A percentile compares a stretch with the other conserved stretches of the same genome.
These are phyloP conservation scores for Cetonia aurata DNA, from an alignment of 2,888 invertebrate genomes.

Conservation along the genomic window DNA sequence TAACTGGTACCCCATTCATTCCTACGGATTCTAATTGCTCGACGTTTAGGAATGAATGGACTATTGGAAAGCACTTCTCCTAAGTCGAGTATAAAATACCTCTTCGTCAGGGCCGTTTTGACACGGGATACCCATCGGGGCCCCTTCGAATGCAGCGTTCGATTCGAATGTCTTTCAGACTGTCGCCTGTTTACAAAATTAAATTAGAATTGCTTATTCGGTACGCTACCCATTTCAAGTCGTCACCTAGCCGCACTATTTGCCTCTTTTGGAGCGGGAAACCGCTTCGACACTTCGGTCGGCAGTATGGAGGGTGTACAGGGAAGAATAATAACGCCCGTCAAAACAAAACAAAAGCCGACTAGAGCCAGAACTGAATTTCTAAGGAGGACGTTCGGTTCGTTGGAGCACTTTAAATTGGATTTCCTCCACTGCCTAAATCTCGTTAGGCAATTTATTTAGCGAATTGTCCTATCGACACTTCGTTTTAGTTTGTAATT, in stretches of 20 bases:
- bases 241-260: conserved; percentile 11
- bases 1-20: conserved; percentile 23
- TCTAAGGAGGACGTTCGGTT: background rate
- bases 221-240: conserved; percentile 28
- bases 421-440: no score
- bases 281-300: background rate
- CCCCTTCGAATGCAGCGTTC: conserved; percentile 9
- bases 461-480: no score
- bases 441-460: no score
- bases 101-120: conserved; percentile 32
- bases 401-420: background rate
- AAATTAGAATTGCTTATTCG: conserved; percentile 45
- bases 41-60: conserved; percentile 37
- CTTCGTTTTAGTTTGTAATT: no score
- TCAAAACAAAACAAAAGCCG: conserved; percentile 25
- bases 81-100: conserved; percentile 22
- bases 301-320: background rate
- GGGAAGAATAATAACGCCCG: conserved; percentile 33
- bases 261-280: no score
- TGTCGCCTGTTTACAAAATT: conserved; percentile 44
- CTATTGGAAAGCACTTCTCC: conserved; percentile 3
- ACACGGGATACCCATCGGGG: conserved; percentile 28
- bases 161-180: conserved; percentile 38
- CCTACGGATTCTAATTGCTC: conserved; percentile 30
- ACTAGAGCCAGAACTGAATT: conserved; percentile 5